Evolutionary conservation across 2,888 invertebrate species (phyloP).

Genomic region (Kuschelorhynchus macadamiae): DNA sequence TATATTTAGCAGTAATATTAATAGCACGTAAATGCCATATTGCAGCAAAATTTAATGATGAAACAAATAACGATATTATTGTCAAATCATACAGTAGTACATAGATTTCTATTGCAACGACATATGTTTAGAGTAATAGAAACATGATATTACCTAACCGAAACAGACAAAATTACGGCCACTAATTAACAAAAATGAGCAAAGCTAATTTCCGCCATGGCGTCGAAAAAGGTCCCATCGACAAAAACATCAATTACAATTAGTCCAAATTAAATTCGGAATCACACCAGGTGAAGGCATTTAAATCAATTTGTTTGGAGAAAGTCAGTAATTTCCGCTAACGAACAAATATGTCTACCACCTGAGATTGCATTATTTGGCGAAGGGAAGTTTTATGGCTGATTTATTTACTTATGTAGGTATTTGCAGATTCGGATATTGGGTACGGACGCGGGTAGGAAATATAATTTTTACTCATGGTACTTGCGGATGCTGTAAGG

Average conservation of each 20-base stretch:
- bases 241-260: conserved; percentile 10
- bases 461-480: too few relatives aligned
- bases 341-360: conserved; percentile 13
- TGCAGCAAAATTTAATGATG: too few relatives aligned
- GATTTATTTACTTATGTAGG: conserved; percentile 2
- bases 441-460: too few relatives aligned
- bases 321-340: conserved; percentile 24
- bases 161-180: not conserved
- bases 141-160: too few relatives aligned
- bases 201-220: not conserved
- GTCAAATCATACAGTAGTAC: too few relatives aligned
- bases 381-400: conserved; percentile 11
- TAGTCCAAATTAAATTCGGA: conserved; percentile 14
- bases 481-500: too few relatives aligned
- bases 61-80: too few relatives aligned
- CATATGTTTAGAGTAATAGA: too few relatives aligned
- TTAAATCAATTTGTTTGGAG: conserved; percentile 22
- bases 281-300: not conserved
- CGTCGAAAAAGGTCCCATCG: not conserved
- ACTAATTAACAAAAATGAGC: conserved; percentile 16
- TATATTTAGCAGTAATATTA: too few relatives aligned
- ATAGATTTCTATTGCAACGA: too few relatives aligned
- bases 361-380: conserved; percentile 13
- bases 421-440: too few relatives aligned
- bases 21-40: too few relatives aligned